phyloP scores from a whole-genome alignment of 2,113 vertebrate genomes.

The Erythrocercus mccallii region DNA sequence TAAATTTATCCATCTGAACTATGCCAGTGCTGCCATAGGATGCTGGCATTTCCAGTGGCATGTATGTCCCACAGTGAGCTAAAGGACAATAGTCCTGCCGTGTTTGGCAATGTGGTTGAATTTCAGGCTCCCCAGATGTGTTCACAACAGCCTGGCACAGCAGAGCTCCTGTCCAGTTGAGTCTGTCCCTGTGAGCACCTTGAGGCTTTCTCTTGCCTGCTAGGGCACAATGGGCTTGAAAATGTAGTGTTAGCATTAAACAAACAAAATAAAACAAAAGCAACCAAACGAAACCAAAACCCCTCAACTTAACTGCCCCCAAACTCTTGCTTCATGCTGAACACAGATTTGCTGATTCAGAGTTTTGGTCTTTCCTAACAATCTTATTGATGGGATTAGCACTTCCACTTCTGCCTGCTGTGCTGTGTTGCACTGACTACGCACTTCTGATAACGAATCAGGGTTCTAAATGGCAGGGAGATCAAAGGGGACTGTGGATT shows the following conservation, averaged over 20 bases:
- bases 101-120: neutral
- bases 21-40: neutral
- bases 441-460: neutral
- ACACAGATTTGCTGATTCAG: neutral
- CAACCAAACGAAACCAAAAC: neutral
- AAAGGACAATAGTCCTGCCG: neutral
- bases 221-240: neutral
- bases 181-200: neutral
- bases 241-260: neutral
- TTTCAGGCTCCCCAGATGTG: neutral
- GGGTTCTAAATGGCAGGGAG: neutral
- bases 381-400: neutral
- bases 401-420: neutral
- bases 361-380: neutral
- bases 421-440: neutral
- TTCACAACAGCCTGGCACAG: neutral
- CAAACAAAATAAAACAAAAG: neutral
- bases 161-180: rapidly evolving
- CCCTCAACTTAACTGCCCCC: neutral
- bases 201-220: neutral
- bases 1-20: neutral
- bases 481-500: neutral
- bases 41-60: neutral
- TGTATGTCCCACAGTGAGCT: neutral
- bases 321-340: neutral